Evolutionary conservation across 2,888 invertebrate species (phyloP), one percentile per base, ranked within the genome.

Genomic region (Tipula confusa): DNA sequence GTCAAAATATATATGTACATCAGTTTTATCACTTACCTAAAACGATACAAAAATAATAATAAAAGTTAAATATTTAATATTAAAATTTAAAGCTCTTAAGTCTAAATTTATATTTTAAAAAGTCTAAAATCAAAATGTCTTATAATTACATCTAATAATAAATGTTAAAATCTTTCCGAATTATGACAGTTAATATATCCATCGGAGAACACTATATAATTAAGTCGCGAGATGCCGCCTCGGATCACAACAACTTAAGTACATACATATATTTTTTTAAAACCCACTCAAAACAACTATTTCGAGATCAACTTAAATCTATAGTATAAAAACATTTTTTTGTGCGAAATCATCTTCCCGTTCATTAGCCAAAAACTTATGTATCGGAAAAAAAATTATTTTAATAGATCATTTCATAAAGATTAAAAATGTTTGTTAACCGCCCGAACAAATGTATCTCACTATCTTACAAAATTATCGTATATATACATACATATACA

Each of bases 291-390:
- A 64, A 64, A 64, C 64, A 64, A 64, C 64, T 64, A 64, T 24
- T 64, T 64, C 64, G 64, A 64, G 24, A 64, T 18, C 9, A 64
- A 64, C 64, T 64, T 24, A 64, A 64, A 64, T 48, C 2, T 38
- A 38, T n/a, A 38, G 0, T 64, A 64, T 24, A 64, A 64, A 43
- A n/a, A 15, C 2, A 64, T 64, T 64, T 64, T 24, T n/a, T n/a
- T n/a, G n/a, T 24, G 64, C 64, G 64, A 64, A 64, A 64, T 64
- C 64, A 64, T 64, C 64, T 64, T 64, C 64, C 64, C 64, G 24
- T 64, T 64, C 64, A 64, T 64, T 64, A 64, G 64, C 64, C 64
- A 64, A 64, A 64, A n/a, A n/a, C n/a, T n/a, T n/a, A n/a, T n/a
- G n/a, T n/a, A n/a, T n/a, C n/a, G n/a, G n/a, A n/a, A n/a, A n/a